These are phyloP conservation scores for Tiliacea citrago DNA, from an alignment of 2,888 invertebrate species.

Conservation along the genomic window DNA sequence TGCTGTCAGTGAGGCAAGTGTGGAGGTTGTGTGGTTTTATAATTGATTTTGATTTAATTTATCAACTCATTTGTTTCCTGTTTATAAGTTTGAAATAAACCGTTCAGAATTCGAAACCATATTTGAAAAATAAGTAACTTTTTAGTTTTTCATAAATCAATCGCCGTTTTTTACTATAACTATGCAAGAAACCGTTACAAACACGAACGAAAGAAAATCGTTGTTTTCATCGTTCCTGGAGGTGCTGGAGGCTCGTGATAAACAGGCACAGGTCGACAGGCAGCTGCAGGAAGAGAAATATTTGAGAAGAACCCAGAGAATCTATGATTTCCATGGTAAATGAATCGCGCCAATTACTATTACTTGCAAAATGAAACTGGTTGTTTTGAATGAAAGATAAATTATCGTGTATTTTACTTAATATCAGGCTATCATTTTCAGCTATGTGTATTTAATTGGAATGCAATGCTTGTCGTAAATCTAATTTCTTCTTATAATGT, in stretches of 20 bases:
- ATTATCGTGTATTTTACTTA: conserved; percentile 2
- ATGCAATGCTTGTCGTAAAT: not conserved
- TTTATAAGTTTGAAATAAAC: conserved; percentile 49
- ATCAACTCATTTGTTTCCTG: conserved; percentile 64
- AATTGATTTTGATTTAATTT: conserved; percentile 79
- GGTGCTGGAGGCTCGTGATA: conserved; percentile 83
- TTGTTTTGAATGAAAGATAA: conserved; percentile 57
- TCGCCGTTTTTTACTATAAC: conserved; percentile 68
- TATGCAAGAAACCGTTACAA: conserved; percentile 90
- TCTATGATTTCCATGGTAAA: conserved; percentile 88
- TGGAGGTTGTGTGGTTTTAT: conserved; percentile 78
- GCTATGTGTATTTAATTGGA: not conserved
- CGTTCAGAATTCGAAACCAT: conserved; percentile 17
- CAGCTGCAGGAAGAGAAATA: conserved; percentile 87
- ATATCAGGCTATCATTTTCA: not conserved
- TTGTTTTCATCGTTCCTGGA: conserved; percentile 86
- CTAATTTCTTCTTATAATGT: not conserved
- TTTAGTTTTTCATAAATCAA: conserved; percentile 38
- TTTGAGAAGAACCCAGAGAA: conserved; percentile 84
- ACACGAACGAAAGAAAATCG: conserved; percentile 84
- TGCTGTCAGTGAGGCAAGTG: conserved; percentile 74
- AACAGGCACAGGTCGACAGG: conserved; percentile 81
- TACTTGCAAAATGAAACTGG: not conserved
- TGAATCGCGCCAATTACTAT: conserved; percentile 32
- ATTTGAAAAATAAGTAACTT: conserved; percentile 24